These are phyloP conservation scores for Galerucella pusilla DNA, from an alignment of 2,888 invertebrate species.

Conservation along the genomic window DNA sequence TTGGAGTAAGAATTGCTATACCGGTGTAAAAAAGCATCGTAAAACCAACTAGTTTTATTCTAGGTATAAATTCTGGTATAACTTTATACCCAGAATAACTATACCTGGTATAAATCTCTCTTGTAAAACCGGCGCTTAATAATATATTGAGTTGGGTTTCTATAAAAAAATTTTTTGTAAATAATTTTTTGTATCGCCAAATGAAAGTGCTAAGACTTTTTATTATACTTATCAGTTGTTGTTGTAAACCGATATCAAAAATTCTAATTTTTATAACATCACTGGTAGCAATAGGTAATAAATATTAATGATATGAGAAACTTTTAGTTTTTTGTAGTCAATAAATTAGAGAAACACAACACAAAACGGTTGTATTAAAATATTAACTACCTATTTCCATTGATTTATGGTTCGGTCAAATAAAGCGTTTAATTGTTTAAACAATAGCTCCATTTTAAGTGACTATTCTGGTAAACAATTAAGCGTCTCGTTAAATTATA, in stretches of 20 bases:
- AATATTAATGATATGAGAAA: not conserved
- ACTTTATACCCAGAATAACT: no score
- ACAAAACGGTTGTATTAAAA: conserved; percentile 23
- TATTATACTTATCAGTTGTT: not conserved
- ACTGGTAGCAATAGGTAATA: not conserved
- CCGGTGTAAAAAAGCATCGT: no score
- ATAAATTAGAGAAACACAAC: conserved; percentile 1
- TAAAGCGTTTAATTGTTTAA: conserved; percentile 31
- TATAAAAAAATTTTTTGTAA: no score
- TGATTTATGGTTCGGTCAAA: conserved; percentile 22
- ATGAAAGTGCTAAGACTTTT: not conserved
- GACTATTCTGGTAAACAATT: conserved; percentile 29
- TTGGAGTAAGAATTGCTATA: no score
- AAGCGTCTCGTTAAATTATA: conserved; percentile 34
- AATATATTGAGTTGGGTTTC: no score
- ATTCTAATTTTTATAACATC: not conserved
- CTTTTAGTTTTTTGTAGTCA: not conserved
- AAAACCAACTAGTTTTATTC: no score
- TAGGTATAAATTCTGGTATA: no score
- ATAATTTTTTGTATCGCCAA: no score
- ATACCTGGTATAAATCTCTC: no score
- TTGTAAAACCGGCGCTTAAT: no score
- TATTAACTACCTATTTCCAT: conserved; percentile 23
- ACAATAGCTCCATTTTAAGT: conserved; percentile 30
- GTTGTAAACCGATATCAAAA: not conserved